A percentile compares a stretch with the other conserved stretches of the same genome.
Evolutionary conservation across 2,797 vertebrate genomes (phyloP).

Genomic region (Parotocinclus haroldoi): DNA sequence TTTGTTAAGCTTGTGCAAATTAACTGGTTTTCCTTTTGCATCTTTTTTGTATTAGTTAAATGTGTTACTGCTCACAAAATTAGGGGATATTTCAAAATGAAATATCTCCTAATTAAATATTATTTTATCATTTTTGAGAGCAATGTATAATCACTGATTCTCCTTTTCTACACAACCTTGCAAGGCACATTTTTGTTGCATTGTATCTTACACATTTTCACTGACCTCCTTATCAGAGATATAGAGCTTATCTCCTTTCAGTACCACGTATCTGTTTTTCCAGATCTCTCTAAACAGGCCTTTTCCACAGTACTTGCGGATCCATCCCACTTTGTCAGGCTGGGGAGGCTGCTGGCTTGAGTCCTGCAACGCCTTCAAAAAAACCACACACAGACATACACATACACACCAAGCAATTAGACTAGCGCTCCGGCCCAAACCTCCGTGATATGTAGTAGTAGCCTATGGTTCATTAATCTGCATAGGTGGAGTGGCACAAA

Average conservation of each 20-base stretch:
- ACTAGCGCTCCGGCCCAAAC: background rate
- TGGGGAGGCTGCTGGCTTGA: slow-evolving; percentile 65
- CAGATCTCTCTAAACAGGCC: slow-evolving; percentile 96
- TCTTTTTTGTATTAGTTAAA: too few relatives aligned
- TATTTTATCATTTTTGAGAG: too few relatives aligned
- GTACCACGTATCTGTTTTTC: slow-evolving; percentile 89
- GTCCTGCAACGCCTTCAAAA: slow-evolving; percentile 72
- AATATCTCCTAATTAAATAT: too few relatives aligned
- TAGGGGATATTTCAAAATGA: too few relatives aligned
- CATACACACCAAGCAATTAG: slow-evolving; percentile 14
- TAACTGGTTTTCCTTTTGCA: too few relatives aligned
- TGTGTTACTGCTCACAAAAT: too few relatives aligned
- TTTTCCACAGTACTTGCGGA: slow-evolving; percentile 89
- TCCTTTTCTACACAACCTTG: too few relatives aligned
- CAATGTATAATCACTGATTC: too few relatives aligned
- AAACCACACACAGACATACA: slow-evolving; percentile 34
- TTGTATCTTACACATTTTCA: background rate
- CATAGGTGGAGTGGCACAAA: background rate
- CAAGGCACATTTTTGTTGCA: too few relatives aligned
- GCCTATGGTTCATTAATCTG: background rate
- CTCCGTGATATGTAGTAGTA: background rate
- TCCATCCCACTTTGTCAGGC: slow-evolving; percentile 92
- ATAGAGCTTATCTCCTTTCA: slow-evolving; percentile 88
- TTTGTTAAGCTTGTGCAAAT: too few relatives aligned
- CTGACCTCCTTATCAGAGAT: slow-evolving; percentile 92